Evolutionary conservation across 2,888 invertebrate species (phyloP), one percentile per base, ranked within the genome.

Genomic region (Esperia sulphurella): DNA sequence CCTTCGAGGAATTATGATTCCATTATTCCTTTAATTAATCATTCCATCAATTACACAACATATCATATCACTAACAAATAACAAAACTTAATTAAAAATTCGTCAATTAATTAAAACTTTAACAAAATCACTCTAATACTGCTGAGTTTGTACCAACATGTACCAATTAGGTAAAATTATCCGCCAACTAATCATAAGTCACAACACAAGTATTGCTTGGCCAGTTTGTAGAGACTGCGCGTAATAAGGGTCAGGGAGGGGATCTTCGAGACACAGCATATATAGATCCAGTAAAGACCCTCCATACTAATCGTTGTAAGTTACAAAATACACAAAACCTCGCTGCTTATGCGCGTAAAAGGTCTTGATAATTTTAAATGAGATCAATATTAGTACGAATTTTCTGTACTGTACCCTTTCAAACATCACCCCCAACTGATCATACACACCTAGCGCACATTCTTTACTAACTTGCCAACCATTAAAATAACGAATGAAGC

Each of bases 61-160:
- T 21, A 21, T 21, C 70, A 73, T 67, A 69, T 74, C 63, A 71
- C 74, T 84, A 87, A 87, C 85, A 88, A 87, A 84, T 83, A 88
- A 88, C 86, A 85, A 83, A 81, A 88, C 85, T 87, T 87, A 89
- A 85, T 85, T 82, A 85, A 84, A 82, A 76, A 79, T 78, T 64
- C 77, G 66, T 83, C 82, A 79, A 80, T 85, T 80, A 86, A 80
- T 85, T 80, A 86, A 80, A 88, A 86, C 87, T 83, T 89, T 89
- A 88, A 89, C 87, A 87, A 87, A 89, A 89, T 88, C 88, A 88
- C 87, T 84, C 81, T 89, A 89, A 89, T 89, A 89, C 89, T 89
- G 88, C 85, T 79, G 80, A 80, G 84, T 89, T 88, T 89, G 21
- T 21, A 21, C 21, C 21, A 21, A 21, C 21, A n/a, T 35, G 89